Evolutionary conservation across 2,113 vertebrate genomes (phyloP).

Genomic region (Uria lomvia): DNA sequence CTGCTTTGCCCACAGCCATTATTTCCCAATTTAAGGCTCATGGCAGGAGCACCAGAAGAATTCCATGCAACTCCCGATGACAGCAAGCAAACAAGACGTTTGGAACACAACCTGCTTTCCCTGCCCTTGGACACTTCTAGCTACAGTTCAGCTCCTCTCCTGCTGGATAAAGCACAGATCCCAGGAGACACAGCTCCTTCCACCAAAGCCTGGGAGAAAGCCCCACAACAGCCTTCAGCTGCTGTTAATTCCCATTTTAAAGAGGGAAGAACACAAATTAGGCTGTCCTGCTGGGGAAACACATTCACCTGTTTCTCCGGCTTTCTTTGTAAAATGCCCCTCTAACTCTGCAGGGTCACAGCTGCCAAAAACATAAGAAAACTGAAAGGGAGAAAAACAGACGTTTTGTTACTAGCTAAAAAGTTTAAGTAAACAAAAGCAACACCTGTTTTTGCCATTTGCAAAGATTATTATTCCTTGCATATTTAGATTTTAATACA

Average conservation of each 20-base stretch:
- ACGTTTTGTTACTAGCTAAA: neutral
- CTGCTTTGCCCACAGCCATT: neutral
- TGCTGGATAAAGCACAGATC: slow-evolving; percentile 58
- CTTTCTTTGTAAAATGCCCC: neutral
- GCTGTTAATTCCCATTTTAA: neutral
- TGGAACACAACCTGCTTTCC: slow-evolving; percentile 25
- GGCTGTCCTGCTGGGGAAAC: neutral
- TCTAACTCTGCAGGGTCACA: neutral
- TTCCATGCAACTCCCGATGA: neutral
- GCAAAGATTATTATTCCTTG: neutral
- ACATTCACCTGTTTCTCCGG: neutral
- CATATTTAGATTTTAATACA: neutral
- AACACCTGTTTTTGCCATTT: neutral
- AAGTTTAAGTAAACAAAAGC: neutral
- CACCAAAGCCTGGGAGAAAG: neutral
- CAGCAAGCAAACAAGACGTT: slow-evolving; percentile 21
- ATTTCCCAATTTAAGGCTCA: neutral
- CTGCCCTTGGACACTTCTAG: slow-evolving; percentile 15
- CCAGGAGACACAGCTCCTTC: slow-evolving; percentile 5
- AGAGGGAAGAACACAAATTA: neutral
- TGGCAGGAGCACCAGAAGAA: neutral
- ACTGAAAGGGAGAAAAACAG: neutral
- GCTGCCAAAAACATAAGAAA: neutral
- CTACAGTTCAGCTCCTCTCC: slow-evolving; percentile 48
- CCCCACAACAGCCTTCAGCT: neutral